A percentile compares a stretch with the other conserved stretches of the same genome.
phyloP scores from a whole-genome alignment of 2,797 vertebrate genomes.

The Tachyglossus aculeatus region DNA sequence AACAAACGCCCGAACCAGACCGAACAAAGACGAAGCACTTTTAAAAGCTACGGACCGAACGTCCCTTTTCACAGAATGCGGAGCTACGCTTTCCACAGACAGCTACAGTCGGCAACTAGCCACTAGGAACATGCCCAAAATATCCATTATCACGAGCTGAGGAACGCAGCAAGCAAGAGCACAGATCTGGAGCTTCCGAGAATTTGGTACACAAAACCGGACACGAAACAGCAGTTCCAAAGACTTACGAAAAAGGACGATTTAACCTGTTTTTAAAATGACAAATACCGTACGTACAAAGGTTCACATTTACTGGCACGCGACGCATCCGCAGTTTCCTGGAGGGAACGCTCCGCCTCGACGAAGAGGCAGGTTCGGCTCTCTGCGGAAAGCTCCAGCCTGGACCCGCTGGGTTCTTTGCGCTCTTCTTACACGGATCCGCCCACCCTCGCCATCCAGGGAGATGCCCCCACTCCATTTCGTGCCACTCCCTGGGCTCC shows the following conservation, averaged over 20 bases:
- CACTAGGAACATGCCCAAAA: constrained; percentile 64
- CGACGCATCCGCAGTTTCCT: not conserved
- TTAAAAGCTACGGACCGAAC: constrained; percentile 10
- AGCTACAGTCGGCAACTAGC: constrained; percentile 61
- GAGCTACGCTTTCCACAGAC: constrained; percentile 53
- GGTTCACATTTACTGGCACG: constrained; percentile 63
- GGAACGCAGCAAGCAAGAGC: constrained; percentile 46
- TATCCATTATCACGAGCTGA: constrained; percentile 59
- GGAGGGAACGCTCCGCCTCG: constrained; percentile 13
- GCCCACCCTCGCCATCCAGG: too few relatives aligned
- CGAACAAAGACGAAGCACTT: constrained; percentile 27
- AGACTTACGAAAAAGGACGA: constrained; percentile 66
- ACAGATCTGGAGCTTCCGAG: constrained; percentile 37
- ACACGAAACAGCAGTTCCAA: constrained; percentile 66
- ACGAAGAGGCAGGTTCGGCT: constrained; percentile 4
- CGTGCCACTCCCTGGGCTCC: too few relatives aligned
- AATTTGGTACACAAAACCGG: constrained; percentile 62
- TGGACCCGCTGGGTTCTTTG: not conserved
- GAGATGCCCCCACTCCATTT: too few relatives aligned
- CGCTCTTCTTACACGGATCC: not conserved
- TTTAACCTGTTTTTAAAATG: constrained; percentile 55
- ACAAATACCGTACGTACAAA: constrained; percentile 64
- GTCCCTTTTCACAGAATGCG: constrained; percentile 20
- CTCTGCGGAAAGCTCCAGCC: constrained; percentile 1
- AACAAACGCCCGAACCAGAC: constrained; percentile 15